Percentiles rank a stretch among this genome's conserved stretches.
These are phyloP conservation scores for Druceiella hillmani DNA, from an alignment of 2,888 invertebrate species.

Conservation along the genomic window DNA sequence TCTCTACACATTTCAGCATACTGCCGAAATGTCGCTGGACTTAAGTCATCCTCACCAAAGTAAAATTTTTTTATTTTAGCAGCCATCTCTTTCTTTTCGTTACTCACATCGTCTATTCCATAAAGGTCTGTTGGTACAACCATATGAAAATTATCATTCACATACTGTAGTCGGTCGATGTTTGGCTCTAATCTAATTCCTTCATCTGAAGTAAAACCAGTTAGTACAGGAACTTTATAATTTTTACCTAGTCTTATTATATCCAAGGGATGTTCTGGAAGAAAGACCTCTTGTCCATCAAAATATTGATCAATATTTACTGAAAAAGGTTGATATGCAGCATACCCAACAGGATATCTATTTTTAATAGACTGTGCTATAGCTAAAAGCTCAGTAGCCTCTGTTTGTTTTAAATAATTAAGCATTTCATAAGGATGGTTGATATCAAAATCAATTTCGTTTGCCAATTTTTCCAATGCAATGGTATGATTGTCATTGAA, in stretches of 20 bases:
- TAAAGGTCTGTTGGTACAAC: too few relatives aligned
- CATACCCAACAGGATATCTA: too few relatives aligned
- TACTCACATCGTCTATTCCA: not conserved
- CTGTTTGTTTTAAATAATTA: too few relatives aligned
- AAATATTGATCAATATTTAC: too few relatives aligned
- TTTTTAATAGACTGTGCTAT: too few relatives aligned
- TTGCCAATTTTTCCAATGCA: not conserved
- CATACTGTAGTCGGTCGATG: not conserved
- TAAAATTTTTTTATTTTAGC: slow-evolving; percentile 1
- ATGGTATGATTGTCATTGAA: not conserved
- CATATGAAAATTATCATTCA: too few relatives aligned
- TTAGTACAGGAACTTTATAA: not conserved
- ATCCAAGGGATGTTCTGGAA: not conserved
- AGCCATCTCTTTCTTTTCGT: not conserved
- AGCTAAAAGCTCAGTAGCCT: too few relatives aligned
- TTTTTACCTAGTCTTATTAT: not conserved
- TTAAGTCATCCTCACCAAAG: not conserved
- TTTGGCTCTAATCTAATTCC: not conserved
- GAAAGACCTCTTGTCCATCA: not conserved
- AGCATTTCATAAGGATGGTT: not conserved
- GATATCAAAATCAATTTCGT: not conserved
- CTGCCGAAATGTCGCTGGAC: not conserved
- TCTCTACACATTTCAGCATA: slow-evolving; percentile 1
- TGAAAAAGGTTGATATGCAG: too few relatives aligned
- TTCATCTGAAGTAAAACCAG: not conserved